Conservation (phyloP, 2,888 invertebrate genomes). For the Troilus luridus region DNA sequence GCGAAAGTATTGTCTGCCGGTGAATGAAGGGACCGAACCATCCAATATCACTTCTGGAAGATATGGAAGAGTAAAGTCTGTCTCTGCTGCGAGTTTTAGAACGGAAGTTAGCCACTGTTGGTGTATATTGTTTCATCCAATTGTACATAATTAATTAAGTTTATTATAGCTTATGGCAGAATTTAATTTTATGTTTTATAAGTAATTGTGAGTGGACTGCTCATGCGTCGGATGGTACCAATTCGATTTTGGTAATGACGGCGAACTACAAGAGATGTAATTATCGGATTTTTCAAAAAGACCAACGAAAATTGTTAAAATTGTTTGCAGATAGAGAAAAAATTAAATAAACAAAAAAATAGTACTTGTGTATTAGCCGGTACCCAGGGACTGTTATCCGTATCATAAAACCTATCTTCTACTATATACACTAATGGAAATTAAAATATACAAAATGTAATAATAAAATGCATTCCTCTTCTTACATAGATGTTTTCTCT, state of each 20-base stretch:
- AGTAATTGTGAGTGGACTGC: not conserved
- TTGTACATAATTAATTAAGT: not conserved
- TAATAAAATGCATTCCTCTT: too few species aligned
- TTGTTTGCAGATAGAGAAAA: not conserved
- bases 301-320: not conserved
- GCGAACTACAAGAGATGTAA: not conserved
- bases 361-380: too few species aligned
- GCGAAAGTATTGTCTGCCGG: slow-evolving; percentile 77
- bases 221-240: not conserved
- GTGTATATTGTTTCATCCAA: not conserved
- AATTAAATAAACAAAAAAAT: too few species aligned
- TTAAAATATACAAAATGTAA: too few species aligned
- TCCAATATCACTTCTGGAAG: not conserved
- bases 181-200: not conserved
- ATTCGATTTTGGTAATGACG: not conserved
- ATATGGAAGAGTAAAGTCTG: not conserved
- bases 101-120: slow-evolving; percentile 11
- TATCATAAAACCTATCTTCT: too few species aligned
- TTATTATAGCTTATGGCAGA: not conserved
- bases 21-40: slow-evolving; percentile 67
- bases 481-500: too few species aligned
- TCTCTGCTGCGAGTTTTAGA: not conserved
- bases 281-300: not conserved
- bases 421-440: too few species aligned
- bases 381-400: too few species aligned